These are phyloP conservation scores for Sinodicranocentrus sp. DNA, from an alignment of 2,888 invertebrate genomes.

Conservation along the genomic window DNA sequence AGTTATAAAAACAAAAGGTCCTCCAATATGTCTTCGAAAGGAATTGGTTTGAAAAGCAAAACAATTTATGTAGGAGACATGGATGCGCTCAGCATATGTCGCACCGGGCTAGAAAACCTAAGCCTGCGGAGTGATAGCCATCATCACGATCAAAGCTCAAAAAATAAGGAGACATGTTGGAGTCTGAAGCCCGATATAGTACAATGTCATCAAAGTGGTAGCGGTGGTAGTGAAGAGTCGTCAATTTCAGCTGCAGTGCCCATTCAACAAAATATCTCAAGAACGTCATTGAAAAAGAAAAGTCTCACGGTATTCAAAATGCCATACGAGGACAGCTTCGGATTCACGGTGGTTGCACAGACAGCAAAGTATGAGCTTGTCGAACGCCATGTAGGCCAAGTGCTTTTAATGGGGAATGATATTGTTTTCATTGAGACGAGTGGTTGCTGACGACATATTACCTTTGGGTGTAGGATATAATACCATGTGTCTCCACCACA, in stretches of 20 bases:
- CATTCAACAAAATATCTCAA: constrained; percentile 39
- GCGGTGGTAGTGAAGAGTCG: background rate
- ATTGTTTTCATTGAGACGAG: constrained; percentile 73
- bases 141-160: constrained; percentile 5
- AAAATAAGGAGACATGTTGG: constrained; percentile 3
- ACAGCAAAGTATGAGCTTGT: constrained; percentile 74
- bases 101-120: constrained; percentile 55
- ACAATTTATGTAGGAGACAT: constrained; percentile 59
- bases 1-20: too few relatives aligned
- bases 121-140: constrained; percentile 44
- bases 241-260: constrained; percentile 34
- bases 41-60: constrained; percentile 36
- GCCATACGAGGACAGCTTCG: constrained; percentile 69
- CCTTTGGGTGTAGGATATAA: constrained; percentile 4
- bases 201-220: constrained; percentile 44
- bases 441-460: constrained; percentile 51
- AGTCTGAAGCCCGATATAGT: constrained; percentile 29
- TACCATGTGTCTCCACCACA: too few relatives aligned
- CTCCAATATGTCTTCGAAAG: background rate
- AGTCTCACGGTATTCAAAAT: constrained; percentile 67
- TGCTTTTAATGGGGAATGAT: constrained; percentile 74
- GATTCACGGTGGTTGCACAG: constrained; percentile 69
- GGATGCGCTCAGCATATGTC: constrained; percentile 62
- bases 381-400: constrained; percentile 71
- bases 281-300: constrained; percentile 67